These are phyloP conservation scores for Hydractinia echinata DNA, from an alignment of 30 jellyfish, hydroid and myxozoan genomes.

Conservation along the genomic window DNA sequence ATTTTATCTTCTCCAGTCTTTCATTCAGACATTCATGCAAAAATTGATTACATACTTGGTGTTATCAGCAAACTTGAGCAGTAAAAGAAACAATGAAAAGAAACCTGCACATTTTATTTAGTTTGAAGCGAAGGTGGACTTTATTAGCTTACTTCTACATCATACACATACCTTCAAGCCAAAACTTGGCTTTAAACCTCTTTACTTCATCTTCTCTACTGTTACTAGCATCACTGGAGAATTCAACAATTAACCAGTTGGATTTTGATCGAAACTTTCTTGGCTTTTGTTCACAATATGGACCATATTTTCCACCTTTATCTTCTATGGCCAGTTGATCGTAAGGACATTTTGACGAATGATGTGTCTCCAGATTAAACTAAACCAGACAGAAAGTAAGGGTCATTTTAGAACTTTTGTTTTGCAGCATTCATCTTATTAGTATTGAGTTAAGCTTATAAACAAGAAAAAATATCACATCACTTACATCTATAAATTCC, in stretches of 20 bases:
- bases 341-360: slow-evolving; percentile 83
- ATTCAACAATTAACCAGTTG: slow-evolving; percentile 56
- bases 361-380: slow-evolving; percentile 91
- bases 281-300: slow-evolving; percentile 77
- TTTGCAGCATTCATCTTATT: too few relatives aligned
- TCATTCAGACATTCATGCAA: too few relatives aligned
- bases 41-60: too few relatives aligned
- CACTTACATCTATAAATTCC: slow-evolving; percentile 85
- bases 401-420: too few relatives aligned
- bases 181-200: slow-evolving; percentile 72
- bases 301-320: slow-evolving; percentile 41
- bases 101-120: too few relatives aligned
- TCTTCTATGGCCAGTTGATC: slow-evolving; percentile 73
- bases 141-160: too few relatives aligned
- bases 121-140: too few relatives aligned
- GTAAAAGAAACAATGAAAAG: too few relatives aligned
- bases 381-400: slow-evolving; percentile 5
- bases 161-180: slow-evolving; percentile 58
- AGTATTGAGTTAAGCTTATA: neutral
- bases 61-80: too few relatives aligned
- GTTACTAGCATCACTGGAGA: slow-evolving; percentile 59
- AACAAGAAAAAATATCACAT: neutral
- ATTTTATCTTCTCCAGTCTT: too few relatives aligned
- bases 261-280: slow-evolving; percentile 38
- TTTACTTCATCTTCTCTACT: slow-evolving; percentile 25